A percentile compares a stretch with the other conserved stretches of the same genome.
These are phyloP conservation scores for Anastrepha obliqua DNA, from an alignment of 1,140 invertebrate genomes.

Conservation along the genomic window DNA sequence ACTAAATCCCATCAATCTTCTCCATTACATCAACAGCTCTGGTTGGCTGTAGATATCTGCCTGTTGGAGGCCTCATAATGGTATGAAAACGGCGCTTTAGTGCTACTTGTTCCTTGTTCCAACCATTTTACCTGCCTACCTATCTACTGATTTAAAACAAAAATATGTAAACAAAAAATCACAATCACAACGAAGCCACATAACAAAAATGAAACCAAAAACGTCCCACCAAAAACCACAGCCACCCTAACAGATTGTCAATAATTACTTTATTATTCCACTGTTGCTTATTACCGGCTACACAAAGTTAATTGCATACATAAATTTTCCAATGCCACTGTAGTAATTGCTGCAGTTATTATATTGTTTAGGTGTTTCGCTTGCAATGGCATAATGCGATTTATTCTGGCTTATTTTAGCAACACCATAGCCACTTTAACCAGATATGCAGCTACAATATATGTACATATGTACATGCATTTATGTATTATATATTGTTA, in stretches of 20 bases:
- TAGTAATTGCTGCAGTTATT: slow-evolving; percentile 39
- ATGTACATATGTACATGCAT: not conserved
- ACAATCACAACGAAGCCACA: no score
- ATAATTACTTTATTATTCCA: slow-evolving; percentile 38
- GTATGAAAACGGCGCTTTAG: no score
- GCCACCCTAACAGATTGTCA: not conserved
- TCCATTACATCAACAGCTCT: no score
- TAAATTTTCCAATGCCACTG: not conserved
- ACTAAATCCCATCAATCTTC: no score
- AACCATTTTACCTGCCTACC: no score
- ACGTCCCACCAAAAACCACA: not conserved
- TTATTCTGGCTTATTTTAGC: not conserved
- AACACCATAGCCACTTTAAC: not conserved
- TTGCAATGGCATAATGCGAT: slow-evolving; percentile 3
- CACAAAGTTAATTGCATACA: not conserved
- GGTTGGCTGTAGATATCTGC: no score
- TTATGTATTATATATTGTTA: not conserved
- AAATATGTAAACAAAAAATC: no score
- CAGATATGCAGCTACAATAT: not conserved
- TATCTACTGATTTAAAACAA: no score
- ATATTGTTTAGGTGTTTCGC: slow-evolving; percentile 8
- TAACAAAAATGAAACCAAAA: not conserved
- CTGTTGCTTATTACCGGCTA: not conserved
- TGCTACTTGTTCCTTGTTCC: no score
- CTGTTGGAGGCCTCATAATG: no score